Percentiles rank a stretch among this genome's conserved stretches.
These are phyloP conservation scores for Lycaon pictus DNA, from an alignment of 2,113 vertebrate species.

Conservation along the genomic window DNA sequence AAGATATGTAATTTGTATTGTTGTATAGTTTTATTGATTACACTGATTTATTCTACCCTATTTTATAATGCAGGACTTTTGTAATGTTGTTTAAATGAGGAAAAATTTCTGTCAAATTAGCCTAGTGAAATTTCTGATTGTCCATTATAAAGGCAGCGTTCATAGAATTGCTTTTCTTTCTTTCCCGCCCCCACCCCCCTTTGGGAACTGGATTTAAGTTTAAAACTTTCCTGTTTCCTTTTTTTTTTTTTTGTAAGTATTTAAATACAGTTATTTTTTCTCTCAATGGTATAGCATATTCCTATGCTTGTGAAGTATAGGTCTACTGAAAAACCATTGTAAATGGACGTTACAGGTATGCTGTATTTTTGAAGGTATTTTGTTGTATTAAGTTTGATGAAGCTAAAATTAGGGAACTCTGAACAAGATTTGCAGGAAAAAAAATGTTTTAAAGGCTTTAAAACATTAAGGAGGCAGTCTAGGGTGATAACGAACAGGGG, in stretches of 20 bases:
- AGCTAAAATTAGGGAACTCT: conserved; percentile 94
- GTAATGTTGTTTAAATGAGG: conserved; percentile 99
- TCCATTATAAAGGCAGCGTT: conserved; percentile 97
- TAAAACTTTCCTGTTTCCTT: conserved; percentile 97
- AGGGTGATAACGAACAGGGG: conserved; percentile 91
- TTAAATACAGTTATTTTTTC: conserved; percentile 95
- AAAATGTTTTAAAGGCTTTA: conserved; percentile 94
- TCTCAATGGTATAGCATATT: conserved; percentile 96
- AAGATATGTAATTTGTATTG: conserved; percentile 96
- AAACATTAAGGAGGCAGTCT: conserved; percentile 93
- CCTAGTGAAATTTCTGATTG: conserved; percentile 98
- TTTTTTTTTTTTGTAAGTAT: conserved; percentile 95
- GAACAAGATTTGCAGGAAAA: conserved; percentile 93
- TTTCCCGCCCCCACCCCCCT: conserved; percentile 61
- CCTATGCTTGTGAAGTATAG: conserved; percentile 96
- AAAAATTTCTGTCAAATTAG: conserved; percentile 96
- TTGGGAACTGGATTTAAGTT: conserved; percentile 96
- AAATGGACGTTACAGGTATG: conserved; percentile 98
- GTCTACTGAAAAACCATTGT: conserved; percentile 96
- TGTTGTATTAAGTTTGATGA: conserved; percentile 97
- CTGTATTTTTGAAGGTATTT: conserved; percentile 98
- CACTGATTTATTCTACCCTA: conserved; percentile 99
- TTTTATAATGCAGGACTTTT: conserved; percentile 99
- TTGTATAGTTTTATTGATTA: conserved; percentile 99
- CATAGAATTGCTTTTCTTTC: conserved; percentile 94